A percentile compares a stretch with the other conserved stretches of the same genome.
These are phyloP conservation scores for Pseudanteris insignis DNA, from an alignment of 2,888 invertebrate species.

Conservation along the genomic window DNA sequence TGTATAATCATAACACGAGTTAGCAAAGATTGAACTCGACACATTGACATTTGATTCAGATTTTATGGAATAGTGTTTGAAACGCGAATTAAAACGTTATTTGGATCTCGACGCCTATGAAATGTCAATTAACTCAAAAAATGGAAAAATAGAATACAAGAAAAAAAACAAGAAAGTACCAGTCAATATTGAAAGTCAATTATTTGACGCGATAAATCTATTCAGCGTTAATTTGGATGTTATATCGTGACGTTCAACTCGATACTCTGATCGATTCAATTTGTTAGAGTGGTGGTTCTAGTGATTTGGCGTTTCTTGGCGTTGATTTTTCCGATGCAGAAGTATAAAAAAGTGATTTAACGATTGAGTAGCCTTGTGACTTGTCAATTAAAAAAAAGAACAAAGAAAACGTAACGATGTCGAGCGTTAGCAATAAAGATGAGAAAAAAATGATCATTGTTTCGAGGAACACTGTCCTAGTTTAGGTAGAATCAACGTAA, in stretches of 20 bases:
- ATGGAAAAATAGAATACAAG: too few species aligned
- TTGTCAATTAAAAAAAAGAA: constrained; percentile 38
- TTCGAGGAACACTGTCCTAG: constrained; percentile 58
- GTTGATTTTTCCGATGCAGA: constrained; percentile 12
- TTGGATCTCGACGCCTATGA: constrained; percentile 1
- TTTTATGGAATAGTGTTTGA: constrained; percentile 5
- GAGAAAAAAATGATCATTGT: constrained; percentile 23
- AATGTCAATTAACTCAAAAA: constrained; percentile 4
- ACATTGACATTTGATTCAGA: constrained; percentile 15
- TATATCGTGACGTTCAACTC: background rate
- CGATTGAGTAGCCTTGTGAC: constrained; percentile 39
- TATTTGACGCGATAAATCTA: constrained; percentile 12
- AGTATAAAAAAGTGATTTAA: too few species aligned
- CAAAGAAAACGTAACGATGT: constrained; percentile 14
- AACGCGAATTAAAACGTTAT: constrained; percentile 6
- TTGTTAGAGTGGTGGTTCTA: constrained; percentile 6
- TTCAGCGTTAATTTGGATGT: constrained; percentile 1
- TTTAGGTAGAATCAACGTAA: constrained; percentile 41
- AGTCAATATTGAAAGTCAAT: constrained; percentile 33
- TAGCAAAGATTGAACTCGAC: constrained; percentile 12
- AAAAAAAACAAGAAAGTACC: constrained; percentile 1
- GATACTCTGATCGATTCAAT: background rate
- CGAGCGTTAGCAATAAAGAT: constrained; percentile 40
- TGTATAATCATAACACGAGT: constrained; percentile 4
- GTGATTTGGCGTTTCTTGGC: constrained; percentile 10